phyloP scores from a whole-genome alignment of 2,888 invertebrate genomes.

The Machimus atricapillus region DNA sequence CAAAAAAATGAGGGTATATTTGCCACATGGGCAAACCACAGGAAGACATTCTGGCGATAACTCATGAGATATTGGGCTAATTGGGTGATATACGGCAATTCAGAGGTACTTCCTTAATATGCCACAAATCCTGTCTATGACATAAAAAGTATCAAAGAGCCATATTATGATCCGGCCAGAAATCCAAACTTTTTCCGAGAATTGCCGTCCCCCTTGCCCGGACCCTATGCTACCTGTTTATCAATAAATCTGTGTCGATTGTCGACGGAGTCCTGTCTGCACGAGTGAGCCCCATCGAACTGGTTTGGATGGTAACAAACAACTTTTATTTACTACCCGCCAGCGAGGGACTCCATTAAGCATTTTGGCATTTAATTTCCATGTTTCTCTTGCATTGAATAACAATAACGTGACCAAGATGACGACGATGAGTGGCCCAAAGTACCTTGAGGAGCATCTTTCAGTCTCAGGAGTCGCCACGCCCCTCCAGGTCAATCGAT shows the following conservation, averaged over 20 bases:
- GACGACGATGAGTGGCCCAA: neutral
- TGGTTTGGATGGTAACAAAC: neutral
- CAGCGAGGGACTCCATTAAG: neutral
- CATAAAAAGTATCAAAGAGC: neutral
- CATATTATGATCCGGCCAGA: neutral
- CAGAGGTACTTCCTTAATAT: neutral
- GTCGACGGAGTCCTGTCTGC: neutral
- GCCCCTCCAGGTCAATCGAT: neutral
- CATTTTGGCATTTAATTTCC: constrained; percentile 17
- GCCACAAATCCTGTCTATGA: neutral
- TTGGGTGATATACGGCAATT: neutral
- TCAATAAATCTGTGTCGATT: neutral
- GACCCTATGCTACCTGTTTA: neutral
- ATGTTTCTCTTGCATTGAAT: neutral
- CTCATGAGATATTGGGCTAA: neutral
- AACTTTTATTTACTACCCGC: constrained; percentile 4
- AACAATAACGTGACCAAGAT: neutral
- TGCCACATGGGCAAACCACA: neutral
- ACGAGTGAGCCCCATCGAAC: neutral
- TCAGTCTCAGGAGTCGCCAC: neutral
- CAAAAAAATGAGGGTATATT: neutral
- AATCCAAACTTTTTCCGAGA: neutral
- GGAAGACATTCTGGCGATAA: neutral
- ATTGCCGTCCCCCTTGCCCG: neutral
- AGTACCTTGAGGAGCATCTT: neutral